Evolutionary conservation across 2,113 vertebrate genomes (phyloP).

Genomic region (Cairina moschata): DNA sequence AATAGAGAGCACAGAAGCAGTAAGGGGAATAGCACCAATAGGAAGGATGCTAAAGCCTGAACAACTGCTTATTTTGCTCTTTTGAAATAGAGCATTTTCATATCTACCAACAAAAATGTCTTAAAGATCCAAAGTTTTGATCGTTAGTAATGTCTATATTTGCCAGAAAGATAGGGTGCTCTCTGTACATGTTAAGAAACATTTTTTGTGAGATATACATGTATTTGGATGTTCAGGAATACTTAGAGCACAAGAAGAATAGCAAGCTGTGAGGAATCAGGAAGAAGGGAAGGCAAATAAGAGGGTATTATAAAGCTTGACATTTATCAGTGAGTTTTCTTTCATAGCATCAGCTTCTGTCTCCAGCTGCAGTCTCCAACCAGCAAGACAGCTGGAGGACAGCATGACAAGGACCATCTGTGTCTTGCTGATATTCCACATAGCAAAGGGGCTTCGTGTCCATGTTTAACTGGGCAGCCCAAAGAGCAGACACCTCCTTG

Average conservation of each 20-base stretch:
- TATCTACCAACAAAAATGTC: neutral
- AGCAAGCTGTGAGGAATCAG: neutral
- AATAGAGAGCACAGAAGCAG: neutral
- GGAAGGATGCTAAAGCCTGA: neutral
- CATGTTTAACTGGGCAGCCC: neutral
- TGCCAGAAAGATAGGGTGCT: neutral
- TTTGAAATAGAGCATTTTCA: neutral
- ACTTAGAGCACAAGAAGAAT: neutral
- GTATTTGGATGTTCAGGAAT: neutral
- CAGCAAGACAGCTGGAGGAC: neutral
- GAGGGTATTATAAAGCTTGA: neutral
- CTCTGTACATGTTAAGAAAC: no score
- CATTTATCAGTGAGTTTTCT: neutral
- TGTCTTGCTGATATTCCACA: fast-evolving
- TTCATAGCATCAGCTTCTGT: neutral
- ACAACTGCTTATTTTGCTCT: neutral
- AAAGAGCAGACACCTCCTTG: neutral
- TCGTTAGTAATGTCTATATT: neutral
- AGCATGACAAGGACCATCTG: fast-evolving
- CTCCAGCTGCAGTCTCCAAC: neutral
- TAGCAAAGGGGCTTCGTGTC: neutral
- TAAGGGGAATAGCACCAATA: neutral
- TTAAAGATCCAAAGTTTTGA: neutral
- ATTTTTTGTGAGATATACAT: neutral
- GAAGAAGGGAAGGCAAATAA: neutral